A percentile compares a stretch with the other conserved stretches of the same genome.
Evolutionary conservation across 2,797 vertebrate genomes (phyloP).

Genomic region (Oryzias dopingdopingensis): DNA sequence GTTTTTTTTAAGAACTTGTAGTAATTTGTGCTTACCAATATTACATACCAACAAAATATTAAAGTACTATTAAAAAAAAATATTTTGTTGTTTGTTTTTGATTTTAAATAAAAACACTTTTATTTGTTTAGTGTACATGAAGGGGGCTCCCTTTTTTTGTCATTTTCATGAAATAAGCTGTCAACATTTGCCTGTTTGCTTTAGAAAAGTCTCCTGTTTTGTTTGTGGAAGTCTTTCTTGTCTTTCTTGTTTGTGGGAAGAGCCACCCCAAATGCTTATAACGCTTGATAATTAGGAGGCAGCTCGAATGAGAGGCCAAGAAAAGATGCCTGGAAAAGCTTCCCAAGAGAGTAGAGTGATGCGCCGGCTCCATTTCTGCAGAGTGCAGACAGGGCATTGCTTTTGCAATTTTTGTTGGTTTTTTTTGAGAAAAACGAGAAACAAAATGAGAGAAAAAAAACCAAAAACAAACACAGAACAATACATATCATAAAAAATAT

Average conservation of each 20-base stretch:
- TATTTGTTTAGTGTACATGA: neutral
- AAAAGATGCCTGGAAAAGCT: constrained; percentile 29
- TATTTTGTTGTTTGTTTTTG: neutral
- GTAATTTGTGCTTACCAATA: too few species aligned
- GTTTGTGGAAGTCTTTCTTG: constrained; percentile 32
- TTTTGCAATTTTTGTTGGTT: constrained; percentile 8
- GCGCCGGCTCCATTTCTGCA: constrained; percentile 55
- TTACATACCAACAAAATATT: too few species aligned
- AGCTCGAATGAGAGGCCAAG: constrained; percentile 24
- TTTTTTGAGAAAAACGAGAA: neutral
- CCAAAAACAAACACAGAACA: constrained; percentile 3
- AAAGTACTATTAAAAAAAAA: too few species aligned
- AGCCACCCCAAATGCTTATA: constrained; percentile 53
- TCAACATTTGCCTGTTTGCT: constrained; percentile 6
- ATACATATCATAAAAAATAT: too few species aligned
- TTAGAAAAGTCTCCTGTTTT: constrained; percentile 7
- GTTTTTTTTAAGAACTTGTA: too few species aligned
- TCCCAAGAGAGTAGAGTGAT: constrained; percentile 52
- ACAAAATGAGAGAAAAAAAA: constrained; percentile 4
- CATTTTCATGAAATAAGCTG: constrained; percentile 10
- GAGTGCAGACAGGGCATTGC: constrained; percentile 20
- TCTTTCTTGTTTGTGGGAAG: constrained; percentile 34
- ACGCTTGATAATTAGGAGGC: constrained; percentile 56
- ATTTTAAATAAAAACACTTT: neutral
- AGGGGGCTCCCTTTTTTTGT: neutral